Conservation (phyloP, 2,888 invertebrate genomes). For the Flabesymbios commensalis region DNA sequence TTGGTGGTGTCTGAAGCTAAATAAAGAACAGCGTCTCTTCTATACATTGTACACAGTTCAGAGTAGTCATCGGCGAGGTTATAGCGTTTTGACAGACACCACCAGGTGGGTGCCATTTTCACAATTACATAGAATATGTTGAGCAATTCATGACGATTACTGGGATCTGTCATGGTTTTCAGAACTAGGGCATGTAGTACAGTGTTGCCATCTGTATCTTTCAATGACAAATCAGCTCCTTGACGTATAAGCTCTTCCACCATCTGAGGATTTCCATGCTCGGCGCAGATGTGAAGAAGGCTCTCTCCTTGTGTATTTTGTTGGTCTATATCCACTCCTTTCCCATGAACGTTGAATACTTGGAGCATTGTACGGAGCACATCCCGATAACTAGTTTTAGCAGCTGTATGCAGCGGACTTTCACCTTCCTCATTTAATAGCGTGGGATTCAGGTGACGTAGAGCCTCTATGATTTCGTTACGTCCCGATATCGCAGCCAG, state of each 20-base stretch:
- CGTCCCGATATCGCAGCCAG: slow-evolving; percentile 43
- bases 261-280: slow-evolving; percentile 19
- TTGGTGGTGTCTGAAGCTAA: slow-evolving; percentile 45
- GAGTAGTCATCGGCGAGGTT: slow-evolving; percentile 41
- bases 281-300: slow-evolving; percentile 31
- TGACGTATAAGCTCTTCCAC: slow-evolving; percentile 39
- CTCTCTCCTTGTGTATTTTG: slow-evolving; percentile 26
- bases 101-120: slow-evolving; percentile 41
- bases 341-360: slow-evolving; percentile 29
- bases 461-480: slow-evolving; percentile 22
- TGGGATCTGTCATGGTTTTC: slow-evolving; percentile 34
- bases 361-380: slow-evolving; percentile 23
- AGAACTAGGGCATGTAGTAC: slow-evolving; percentile 46
- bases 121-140: slow-evolving; percentile 22
- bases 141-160: slow-evolving; percentile 31
- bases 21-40: slow-evolving; percentile 39
- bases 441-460: slow-evolving; percentile 22
- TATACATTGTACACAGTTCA: slow-evolving; percentile 27
- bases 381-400: slow-evolving; percentile 13
- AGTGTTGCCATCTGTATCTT: slow-evolving; percentile 47
- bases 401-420: slow-evolving; percentile 33
- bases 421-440: slow-evolving; percentile 27
- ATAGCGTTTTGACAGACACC: slow-evolving; percentile 42
- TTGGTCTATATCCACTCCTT: slow-evolving; percentile 31
- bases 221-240: slow-evolving; percentile 46